Evolutionary conservation across 2,797 vertebrate species (phyloP), one percentile per base, ranked within the genome.

Genomic region (Hephaestus fuliginosus): DNA sequence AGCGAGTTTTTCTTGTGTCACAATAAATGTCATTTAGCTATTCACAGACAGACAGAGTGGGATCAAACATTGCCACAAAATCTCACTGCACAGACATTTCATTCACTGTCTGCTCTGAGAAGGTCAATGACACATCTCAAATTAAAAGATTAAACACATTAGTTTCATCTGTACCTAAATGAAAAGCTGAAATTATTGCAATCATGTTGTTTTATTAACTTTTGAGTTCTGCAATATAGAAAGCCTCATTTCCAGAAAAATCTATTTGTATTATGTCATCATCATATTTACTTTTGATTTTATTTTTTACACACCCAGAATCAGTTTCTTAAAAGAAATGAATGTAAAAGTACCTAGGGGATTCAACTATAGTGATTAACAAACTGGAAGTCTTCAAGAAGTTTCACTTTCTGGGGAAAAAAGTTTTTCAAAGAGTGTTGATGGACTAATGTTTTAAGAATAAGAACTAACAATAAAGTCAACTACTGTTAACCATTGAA

Each of bases 41-140:
- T 53, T 64, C 70, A 76, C 30, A 74, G 18, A 22, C 80, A 88
- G 86, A 89, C 83, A 58, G 84, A 33, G 88, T 86, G 83, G 86
- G 86, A 91, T 88, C 76, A 88, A 79, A 88, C 64, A 39, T 62
- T 49, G 22, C 67, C 70, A 74, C 73, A 76, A 80, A 33, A 13
- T 60, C 44, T 80, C 58, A 30, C 53, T 9, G 39, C 20, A 48
- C n/a, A 70, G 73, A 48, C 68, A 5, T 51, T 8, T 80, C 22
- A 68, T 57, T 78, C 69, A 78, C 43, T 20, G 14, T 51, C 74
- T 52, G 41, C 68, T 78, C 22, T 58, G n/a, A 75, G 61, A 15
- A 8, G 39, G 41, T 51, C 76, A 36, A 4, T 3, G 22, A 53
- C 73, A 71, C 53, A 18, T 39, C 8, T 78, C 53, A 11, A 33